Percentiles rank a stretch among this genome's conserved stretches.
phyloP scores from a whole-genome alignment of 2,113 vertebrate species.

The Alethe diademata region DNA sequence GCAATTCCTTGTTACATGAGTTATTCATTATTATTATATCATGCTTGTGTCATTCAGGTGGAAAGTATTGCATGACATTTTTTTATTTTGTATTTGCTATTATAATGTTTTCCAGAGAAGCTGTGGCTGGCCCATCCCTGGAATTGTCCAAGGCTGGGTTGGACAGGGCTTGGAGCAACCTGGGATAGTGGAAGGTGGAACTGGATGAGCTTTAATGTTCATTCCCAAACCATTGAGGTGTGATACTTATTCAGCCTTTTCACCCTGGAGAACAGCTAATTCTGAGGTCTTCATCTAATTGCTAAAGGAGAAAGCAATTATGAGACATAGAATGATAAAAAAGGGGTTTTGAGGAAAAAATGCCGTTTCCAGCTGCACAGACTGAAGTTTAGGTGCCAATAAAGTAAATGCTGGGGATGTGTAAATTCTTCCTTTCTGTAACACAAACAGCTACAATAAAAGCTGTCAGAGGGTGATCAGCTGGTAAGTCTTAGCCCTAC shows the following conservation, averaged over 20 bases:
- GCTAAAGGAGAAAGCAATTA: neutral
- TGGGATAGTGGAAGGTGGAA: neutral
- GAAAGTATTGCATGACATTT: neutral
- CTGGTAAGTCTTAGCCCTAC: neutral
- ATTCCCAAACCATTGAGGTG: neutral
- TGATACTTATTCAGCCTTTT: neutral
- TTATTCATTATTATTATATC: neutral
- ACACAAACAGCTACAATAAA: neutral
- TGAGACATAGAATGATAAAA: fast-evolving
- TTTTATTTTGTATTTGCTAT: neutral
- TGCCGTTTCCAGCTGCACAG: neutral
- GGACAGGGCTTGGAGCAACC: fast-evolving
- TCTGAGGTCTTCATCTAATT: neutral
- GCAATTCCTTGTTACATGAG: neutral
- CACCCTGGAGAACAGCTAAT: neutral
- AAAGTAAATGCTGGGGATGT: neutral
- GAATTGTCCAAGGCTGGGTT: neutral
- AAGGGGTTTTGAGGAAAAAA: neutral
- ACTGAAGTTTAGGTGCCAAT: neutral
- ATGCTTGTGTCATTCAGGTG: neutral
- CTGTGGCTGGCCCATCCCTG: neutral
- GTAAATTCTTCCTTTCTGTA: neutral
- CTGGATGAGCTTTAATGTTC: neutral
- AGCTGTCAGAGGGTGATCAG: neutral
- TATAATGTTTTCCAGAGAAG: neutral